phyloP scores from a whole-genome alignment of 2,797 vertebrate species.

The Meriones psammophilus region DNA sequence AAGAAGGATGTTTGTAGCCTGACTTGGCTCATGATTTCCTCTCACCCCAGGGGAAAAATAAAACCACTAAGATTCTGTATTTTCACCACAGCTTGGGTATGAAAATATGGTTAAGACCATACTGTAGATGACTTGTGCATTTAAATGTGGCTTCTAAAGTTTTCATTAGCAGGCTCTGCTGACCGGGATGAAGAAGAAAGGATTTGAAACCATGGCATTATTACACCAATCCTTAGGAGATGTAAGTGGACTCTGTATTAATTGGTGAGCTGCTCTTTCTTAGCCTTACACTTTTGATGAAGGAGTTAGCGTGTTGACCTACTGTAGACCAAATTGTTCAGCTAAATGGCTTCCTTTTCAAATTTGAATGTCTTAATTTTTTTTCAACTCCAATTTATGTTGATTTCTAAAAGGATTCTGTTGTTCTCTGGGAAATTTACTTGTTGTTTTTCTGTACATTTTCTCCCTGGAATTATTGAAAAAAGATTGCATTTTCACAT shows the following conservation, averaged over 20 bases:
- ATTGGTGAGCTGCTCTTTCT: slow-evolving; percentile 18
- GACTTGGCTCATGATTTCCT: slow-evolving; percentile 5
- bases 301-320: not conserved
- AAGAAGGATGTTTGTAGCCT: not conserved
- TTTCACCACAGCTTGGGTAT: slow-evolving; percentile 1
- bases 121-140: not conserved
- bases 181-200: not conserved
- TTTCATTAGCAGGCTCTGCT: not conserved
- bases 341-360: slow-evolving; percentile 35
- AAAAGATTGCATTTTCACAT: not conserved
- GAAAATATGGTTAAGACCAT: slow-evolving; percentile 16
- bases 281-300: not conserved
- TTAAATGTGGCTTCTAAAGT: slow-evolving; percentile 44
- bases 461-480: not conserved
- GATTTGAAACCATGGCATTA: not conserved
- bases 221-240: slow-evolving; percentile 27
- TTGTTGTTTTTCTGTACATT: slow-evolving; percentile 21
- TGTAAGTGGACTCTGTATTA: not conserved
- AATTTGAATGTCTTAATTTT: not conserved
- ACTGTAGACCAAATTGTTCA: not conserved
- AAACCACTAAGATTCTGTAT: not conserved
- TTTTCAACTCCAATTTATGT: slow-evolving; percentile 23
- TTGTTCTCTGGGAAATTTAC: not conserved
- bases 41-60: not conserved
- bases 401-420: slow-evolving; percentile 25